Evolutionary conservation across 2,888 invertebrate genomes (phyloP).

Genomic region (Diploptera punctata): DNA sequence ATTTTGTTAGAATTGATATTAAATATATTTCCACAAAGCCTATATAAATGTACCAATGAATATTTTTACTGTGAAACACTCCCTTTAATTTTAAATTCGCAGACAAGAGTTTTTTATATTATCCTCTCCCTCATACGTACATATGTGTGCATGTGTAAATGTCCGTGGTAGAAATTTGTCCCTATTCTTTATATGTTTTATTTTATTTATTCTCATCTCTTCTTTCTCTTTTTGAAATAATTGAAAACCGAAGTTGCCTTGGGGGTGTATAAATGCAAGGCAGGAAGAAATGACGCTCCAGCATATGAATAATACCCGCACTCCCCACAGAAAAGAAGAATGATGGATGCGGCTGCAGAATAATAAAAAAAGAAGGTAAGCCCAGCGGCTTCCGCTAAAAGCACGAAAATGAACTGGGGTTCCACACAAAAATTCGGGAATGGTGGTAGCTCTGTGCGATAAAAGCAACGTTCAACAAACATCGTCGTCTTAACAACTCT

Average conservation of each 20-base stretch:
- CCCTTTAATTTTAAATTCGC: too few species aligned
- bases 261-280: not conserved
- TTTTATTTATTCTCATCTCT: not conserved
- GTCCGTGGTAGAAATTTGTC: conserved; percentile 18
- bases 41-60: too few species aligned
- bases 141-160: not conserved
- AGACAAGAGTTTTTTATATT: too few species aligned
- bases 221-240: conserved; percentile 10
- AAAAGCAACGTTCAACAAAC: too few species aligned
- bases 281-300: not conserved
- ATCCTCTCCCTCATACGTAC: not conserved
- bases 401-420: conserved; percentile 14
- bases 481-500: too few species aligned
- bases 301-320: conserved; percentile 19
- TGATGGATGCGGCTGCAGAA: conserved; percentile 20
- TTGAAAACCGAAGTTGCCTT: conserved; percentile 28
- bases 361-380: conserved; percentile 21
- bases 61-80: too few species aligned
- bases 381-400: conserved; percentile 16
- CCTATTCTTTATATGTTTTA: not conserved
- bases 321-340: not conserved
- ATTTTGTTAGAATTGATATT: too few species aligned
- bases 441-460: not conserved
- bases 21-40: too few species aligned
- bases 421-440: not conserved